These are phyloP conservation scores for Polydrusus tereticollis DNA, from an alignment of 2,888 invertebrate genomes.

Conservation along the genomic window DNA sequence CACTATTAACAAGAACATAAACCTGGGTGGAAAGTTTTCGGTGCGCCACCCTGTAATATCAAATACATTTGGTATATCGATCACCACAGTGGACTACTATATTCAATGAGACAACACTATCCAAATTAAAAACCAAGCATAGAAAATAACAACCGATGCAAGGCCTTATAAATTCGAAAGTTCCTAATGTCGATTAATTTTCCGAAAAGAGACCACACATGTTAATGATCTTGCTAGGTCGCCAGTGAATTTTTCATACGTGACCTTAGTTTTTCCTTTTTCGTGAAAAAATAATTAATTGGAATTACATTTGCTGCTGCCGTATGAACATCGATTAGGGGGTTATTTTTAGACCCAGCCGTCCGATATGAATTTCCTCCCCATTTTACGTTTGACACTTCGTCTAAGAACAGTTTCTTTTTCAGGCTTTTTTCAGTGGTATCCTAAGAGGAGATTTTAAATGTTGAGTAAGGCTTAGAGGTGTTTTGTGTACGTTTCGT, in stretches of 20 bases:
- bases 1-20: too few species aligned
- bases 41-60: background rate
- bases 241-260: slow-evolving; percentile 17
- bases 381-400: slow-evolving; percentile 31
- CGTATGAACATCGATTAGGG: slow-evolving; percentile 25
- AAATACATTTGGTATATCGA: slow-evolving; percentile 19
- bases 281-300: slow-evolving; percentile 31
- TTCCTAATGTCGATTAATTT: background rate
- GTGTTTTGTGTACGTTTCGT: background rate
- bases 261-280: slow-evolving; percentile 22
- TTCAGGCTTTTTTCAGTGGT: background rate
- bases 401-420: slow-evolving; percentile 20
- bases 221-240: slow-evolving; percentile 16
- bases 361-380: slow-evolving; percentile 2
- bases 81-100: background rate
- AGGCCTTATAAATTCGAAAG: too few species aligned
- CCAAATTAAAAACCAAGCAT: slow-evolving; percentile 33
- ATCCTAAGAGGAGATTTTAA: slow-evolving; percentile 8
- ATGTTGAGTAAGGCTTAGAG: slow-evolving; percentile 35
- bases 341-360: slow-evolving; percentile 29
- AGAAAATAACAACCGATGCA: too few species aligned
- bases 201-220: background rate
- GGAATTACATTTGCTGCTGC: slow-evolving; percentile 21
- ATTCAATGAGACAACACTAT: background rate
- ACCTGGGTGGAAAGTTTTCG: too few species aligned